Base-by-base conservation (phyloP, 2,113 vertebrate genomes). In the Tringa solitaria region DNA sequence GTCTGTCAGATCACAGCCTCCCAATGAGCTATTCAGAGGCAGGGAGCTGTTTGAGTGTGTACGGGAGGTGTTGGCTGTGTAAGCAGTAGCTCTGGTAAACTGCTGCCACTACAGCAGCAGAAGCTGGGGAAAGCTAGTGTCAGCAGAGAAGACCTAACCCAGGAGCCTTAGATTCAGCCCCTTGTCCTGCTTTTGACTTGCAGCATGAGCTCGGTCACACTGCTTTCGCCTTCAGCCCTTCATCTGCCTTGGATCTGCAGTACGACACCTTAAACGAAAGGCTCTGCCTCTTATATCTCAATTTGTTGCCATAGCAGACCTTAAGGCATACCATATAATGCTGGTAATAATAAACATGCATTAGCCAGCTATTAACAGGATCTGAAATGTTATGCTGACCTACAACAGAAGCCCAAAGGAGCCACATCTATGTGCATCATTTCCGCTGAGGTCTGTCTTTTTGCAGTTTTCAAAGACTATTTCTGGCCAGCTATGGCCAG, bases 41-140 rank as follows among this genome's bases (percentile, higher is more conserved):
- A 64, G 9, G 20, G 30, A 61, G 39, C n/a, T 61, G 22, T 33
- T 19, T 0, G 0, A 48, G 13, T 0, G 0, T 3, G 4, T 30
- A 45, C 39, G 20, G 14, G 46, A 51, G 12, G n/a, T 65, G 63
- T 56, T 43, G 63, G 5, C 30, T 65, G 39, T 24, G 12, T 26
- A 67, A 67, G 64, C 46, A 56, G 20, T 21, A n/a, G 15, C 23
- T 45, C 73, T 77, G 39, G 33, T 51, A 82, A 73, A 67, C n/a
- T 0, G 2, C n/a, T 72, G 64, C 53, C 0, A 1, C n/a, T 87
- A 22, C 32, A 59, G 41, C 35, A 76, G 19, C 28, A 72, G 43
- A 4, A 50, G 6, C 23, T 73, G 53, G 33, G 28, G 43, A 60
- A 76, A 82, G 2, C 22, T 33, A n/a, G 8, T 3, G 3, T 67